Percentiles rank a stretch among this genome's conserved stretches.
Evolutionary conservation across 2,113 vertebrate genomes (phyloP).

Genomic region (Chascanopsetta lugubris): DNA sequence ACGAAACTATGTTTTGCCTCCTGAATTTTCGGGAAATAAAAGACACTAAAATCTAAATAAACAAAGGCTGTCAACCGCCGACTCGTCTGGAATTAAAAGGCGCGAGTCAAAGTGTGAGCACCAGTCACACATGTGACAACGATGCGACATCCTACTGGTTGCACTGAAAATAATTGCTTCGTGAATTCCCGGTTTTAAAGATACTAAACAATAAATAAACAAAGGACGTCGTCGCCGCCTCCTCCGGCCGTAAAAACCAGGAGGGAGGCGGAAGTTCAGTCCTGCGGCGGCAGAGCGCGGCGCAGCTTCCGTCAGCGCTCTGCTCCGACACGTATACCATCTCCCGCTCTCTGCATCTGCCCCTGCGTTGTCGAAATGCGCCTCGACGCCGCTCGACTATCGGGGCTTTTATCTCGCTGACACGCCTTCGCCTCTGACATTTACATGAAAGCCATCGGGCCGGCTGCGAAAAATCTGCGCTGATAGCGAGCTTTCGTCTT

Average conservation of each 20-base stretch:
- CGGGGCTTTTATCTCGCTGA: conserved; percentile 65
- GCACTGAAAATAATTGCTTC: too few relatives aligned
- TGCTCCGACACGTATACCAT: conserved; percentile 39
- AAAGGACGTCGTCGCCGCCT: neutral
- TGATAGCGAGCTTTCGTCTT: conserved; percentile 56
- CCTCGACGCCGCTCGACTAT: conserved; percentile 48
- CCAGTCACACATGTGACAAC: too few relatives aligned
- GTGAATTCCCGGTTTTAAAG: too few relatives aligned
- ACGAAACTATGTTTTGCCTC: too few relatives aligned
- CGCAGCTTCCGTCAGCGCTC: conserved; percentile 47
- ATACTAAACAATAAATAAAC: too few relatives aligned
- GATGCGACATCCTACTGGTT: too few relatives aligned
- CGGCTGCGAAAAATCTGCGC: conserved; percentile 58
- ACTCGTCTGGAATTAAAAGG: too few relatives aligned
- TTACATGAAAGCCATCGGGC: conserved; percentile 70
- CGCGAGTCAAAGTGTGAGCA: too few relatives aligned
- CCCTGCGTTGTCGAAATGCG: conserved; percentile 42
- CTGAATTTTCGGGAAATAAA: too few relatives aligned
- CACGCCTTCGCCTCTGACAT: conserved; percentile 65
- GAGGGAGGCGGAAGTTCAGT: conserved; percentile 19
- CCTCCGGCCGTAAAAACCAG: conserved; percentile 7
- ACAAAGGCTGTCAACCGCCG: too few relatives aligned
- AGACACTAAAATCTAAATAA: too few relatives aligned
- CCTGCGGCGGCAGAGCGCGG: conserved; percentile 5
- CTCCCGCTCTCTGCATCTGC: conserved; percentile 26